Evolutionary conservation across 1,140 invertebrate species (phyloP), one percentile per base, ranked within the genome.

Genomic region (Pararge aegeria): DNA sequence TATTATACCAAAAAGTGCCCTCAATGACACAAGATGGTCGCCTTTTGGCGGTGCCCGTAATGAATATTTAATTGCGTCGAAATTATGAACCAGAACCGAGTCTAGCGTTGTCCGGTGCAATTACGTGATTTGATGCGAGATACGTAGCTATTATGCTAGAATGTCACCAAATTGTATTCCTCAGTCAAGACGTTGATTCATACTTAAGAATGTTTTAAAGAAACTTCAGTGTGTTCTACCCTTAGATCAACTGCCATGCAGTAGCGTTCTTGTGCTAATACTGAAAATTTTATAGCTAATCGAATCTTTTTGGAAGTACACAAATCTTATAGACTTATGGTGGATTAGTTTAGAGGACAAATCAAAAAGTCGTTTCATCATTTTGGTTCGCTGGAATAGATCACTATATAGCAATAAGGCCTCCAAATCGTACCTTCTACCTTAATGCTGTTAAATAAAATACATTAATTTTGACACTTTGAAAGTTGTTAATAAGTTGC

Each of bases 41-140:
- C 51, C 59, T 69, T 71, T n/a, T n/a, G n/a, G n/a, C n/a, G n/a
- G n/a, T 66, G 49, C 34, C 52, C 20, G 54, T 87, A 88, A 88
- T 84, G 83, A 82, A 80, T 84, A 86, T 86, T 78, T 88, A 88
- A 88, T 88, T 86, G 81, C 74, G 55, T 73, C 56, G 70, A 80
- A 79, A 81, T 74, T 69, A 54, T 70, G 66, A 72, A 59, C 64
- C 62, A 68, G 64, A 70, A 66, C 64, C 65, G 54, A 50, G 54
- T 65, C 68, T 71, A 69, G 65, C 62, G 73, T 68, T 75, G 70
- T 75, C 62, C 27, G 27, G 24, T 58, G 13, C 53, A 60, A 64
- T 59, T 48, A 57, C 53, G 58, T 61, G 52, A 61, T 54, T 24
- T 19, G 42, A 24, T 42, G 12, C 12, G 20, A 16, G 16, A 27